Conservation (phyloP, 2,797 vertebrate genomes). For the Chanos chanos region DNA sequence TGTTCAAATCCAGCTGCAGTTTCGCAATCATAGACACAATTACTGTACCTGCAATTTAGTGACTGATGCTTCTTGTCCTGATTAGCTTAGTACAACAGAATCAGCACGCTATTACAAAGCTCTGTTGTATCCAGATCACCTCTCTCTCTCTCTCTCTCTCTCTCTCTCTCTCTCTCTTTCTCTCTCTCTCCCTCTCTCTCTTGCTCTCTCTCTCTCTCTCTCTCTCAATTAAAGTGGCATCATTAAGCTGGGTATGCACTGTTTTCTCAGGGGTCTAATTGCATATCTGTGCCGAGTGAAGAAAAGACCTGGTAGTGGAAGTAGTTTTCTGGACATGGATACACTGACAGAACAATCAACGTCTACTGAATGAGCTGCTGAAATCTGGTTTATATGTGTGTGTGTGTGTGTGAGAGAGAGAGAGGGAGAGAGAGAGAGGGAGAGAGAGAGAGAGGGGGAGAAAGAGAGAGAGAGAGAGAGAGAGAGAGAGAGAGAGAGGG, state of each 20-base stretch:
- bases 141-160: slow-evolving; percentile 6
- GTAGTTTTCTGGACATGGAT: slow-evolving; percentile 34
- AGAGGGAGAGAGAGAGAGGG: background rate
- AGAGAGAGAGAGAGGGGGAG: background rate
- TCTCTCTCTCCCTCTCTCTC: slow-evolving; percentile 21
- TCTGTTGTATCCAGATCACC: slow-evolving; percentile 8
- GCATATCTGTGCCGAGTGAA: slow-evolving; percentile 36
- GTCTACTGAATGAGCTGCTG: slow-evolving; percentile 33
- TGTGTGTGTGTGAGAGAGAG: background rate
- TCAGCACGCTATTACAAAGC: no score
- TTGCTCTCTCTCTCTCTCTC: slow-evolving; percentile 26
- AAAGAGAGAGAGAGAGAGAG: background rate
- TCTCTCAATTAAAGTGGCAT: slow-evolving; percentile 25
- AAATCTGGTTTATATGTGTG: slow-evolving; percentile 33
- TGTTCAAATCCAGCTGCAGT: no score
- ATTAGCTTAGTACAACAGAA: no score
- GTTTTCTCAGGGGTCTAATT: slow-evolving; percentile 38
- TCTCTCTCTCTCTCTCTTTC: background rate
- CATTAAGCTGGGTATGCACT: slow-evolving; percentile 38
- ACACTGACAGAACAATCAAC: slow-evolving; percentile 38
- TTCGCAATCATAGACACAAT: no score
- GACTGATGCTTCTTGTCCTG: no score
- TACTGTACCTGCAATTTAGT: no score
- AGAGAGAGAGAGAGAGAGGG: no score
- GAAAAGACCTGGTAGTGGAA: slow-evolving; percentile 11